A percentile compares a stretch with the other conserved stretches of the same genome.
These are phyloP conservation scores for Nycticebus coucang DNA, from an alignment of 2,113 vertebrate genomes.

Conservation along the genomic window DNA sequence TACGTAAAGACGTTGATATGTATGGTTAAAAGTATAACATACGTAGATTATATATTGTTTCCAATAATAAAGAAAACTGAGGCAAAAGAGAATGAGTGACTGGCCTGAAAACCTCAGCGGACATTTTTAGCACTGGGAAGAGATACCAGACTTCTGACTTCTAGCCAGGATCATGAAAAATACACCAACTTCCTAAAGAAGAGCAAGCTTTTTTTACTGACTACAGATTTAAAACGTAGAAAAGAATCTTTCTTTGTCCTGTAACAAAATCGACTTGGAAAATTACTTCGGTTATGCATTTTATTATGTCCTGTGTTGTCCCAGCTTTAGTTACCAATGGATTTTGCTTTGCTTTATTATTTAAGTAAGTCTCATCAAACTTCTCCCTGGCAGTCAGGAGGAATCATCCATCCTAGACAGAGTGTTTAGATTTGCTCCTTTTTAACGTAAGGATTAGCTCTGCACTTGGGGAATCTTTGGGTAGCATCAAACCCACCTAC, in stretches of 20 bases:
- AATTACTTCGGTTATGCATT: neutral
- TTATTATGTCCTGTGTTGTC: neutral
- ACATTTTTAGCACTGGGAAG: neutral
- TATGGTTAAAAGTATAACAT: neutral
- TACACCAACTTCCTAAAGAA: neutral
- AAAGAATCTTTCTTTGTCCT: neutral
- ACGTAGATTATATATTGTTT: neutral
- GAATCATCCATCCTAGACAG: neutral
- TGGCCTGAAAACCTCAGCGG: neutral
- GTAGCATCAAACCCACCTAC: conserved; percentile 49
- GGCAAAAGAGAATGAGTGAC: neutral
- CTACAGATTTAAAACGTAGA: conserved; percentile 3
- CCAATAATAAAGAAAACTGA: conserved; percentile 30
- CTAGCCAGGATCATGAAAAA: conserved; percentile 29
- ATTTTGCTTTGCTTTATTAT: conserved; percentile 39
- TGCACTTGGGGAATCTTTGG: conserved; percentile 45
- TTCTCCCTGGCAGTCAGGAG: neutral
- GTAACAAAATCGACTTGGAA: neutral
- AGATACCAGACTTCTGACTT: neutral
- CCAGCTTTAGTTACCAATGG: neutral
- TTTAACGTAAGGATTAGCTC: conserved; percentile 59
- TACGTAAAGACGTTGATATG: conserved; percentile 14
- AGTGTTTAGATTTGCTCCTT: conserved; percentile 37
- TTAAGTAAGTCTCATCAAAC: conserved; percentile 20
- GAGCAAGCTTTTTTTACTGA: conserved; percentile 24